A percentile compares a stretch with the other conserved stretches of the same genome.
Evolutionary conservation across 1,140 invertebrate species (phyloP).

Genomic region (Cataglyphis hispanica): DNA sequence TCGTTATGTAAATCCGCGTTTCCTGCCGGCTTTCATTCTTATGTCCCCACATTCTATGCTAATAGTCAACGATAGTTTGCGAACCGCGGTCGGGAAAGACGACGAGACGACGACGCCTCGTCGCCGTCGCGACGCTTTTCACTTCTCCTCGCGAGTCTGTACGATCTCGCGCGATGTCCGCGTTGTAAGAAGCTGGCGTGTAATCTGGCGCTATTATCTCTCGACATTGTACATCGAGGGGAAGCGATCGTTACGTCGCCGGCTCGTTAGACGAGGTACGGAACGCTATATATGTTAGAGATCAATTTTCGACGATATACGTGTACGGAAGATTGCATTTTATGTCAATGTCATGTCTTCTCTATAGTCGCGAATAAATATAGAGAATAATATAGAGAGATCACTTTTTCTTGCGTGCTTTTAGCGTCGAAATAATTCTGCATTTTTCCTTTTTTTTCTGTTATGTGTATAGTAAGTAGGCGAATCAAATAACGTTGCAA

Average conservation of each 20-base stretch:
- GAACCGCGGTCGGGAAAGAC: conserved; percentile 35
- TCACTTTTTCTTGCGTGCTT: conserved; percentile 22
- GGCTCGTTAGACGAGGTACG: conserved; percentile 17
- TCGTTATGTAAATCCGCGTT: conserved; percentile 84
- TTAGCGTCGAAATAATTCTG: conserved; percentile 16
- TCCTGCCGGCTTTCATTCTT: conserved; percentile 83
- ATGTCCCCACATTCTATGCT: conserved; percentile 81
- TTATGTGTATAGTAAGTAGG: background rate
- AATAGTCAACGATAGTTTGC: conserved; percentile 70
- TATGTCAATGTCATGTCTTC: conserved; percentile 21
- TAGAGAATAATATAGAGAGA: conserved; percentile 12
- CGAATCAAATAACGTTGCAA: conserved; percentile 1
- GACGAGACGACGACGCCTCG: conserved; percentile 7
- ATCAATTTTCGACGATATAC: conserved; percentile 41
- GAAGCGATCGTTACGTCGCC: conserved; percentile 26
- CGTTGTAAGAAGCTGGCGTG: conserved; percentile 40
- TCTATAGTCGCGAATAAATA: conserved; percentile 23
- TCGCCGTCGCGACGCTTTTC: conserved; percentile 39
- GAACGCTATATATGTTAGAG: conserved; percentile 16
- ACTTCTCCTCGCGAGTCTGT: background rate
- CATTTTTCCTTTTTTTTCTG: background rate
- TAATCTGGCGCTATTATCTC: conserved; percentile 54
- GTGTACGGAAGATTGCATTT: conserved; percentile 34
- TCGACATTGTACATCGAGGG: conserved; percentile 46
- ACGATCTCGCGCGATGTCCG: conserved; percentile 13